Conservation (phyloP, 2,888 invertebrate genomes). For the Drymonia ruficornis region DNA sequence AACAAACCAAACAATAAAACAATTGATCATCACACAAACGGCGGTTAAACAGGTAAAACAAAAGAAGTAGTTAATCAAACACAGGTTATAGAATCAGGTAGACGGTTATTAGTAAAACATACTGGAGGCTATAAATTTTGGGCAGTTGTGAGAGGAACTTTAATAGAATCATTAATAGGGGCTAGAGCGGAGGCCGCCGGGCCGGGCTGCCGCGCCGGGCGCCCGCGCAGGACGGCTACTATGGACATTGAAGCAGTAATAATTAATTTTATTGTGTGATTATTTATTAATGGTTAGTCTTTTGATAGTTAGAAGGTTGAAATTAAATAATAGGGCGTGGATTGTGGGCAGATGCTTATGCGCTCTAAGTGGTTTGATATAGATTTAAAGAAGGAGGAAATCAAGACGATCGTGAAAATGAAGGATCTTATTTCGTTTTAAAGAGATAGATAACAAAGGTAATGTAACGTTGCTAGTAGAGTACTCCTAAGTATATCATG, state of each 20-base stretch:
- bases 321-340: background rate
- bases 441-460: too few relatives aligned
- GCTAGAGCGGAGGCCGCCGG: background rate
- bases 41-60: conserved; percentile 30
- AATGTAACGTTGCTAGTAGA: too few relatives aligned
- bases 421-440: too few relatives aligned
- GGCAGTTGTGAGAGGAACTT: conserved; percentile 44
- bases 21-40: conserved; percentile 12
- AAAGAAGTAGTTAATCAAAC: conserved; percentile 39
- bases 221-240: background rate
- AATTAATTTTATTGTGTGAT: background rate
- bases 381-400: too few relatives aligned
- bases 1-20: background rate
- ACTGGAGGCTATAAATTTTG: conserved; percentile 56
- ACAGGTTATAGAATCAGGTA: conserved; percentile 32
- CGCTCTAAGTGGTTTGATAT: too few relatives aligned
- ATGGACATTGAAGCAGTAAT: background rate
- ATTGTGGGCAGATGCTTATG: too few relatives aligned
- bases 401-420: too few relatives aligned
- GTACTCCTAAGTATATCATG: too few relatives aligned
- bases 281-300: background rate
- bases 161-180: conserved; percentile 54
- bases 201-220: background rate
- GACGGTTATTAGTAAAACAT: conserved; percentile 40
- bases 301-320: background rate